phyloP scores from a whole-genome alignment of 2,113 vertebrate genomes.

The Triplophysa rosa region DNA sequence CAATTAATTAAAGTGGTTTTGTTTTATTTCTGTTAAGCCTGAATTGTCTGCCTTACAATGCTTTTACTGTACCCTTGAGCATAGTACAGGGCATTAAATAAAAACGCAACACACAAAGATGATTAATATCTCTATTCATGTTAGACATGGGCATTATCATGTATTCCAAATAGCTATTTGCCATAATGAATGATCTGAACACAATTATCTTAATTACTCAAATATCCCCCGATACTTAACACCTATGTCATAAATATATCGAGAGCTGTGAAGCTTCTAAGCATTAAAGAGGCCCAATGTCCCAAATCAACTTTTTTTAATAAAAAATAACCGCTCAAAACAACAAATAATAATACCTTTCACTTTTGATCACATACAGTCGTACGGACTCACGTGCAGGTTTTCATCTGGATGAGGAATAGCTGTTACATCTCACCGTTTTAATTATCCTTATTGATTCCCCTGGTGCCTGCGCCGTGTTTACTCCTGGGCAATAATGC shows the following conservation, averaged over 20 bases:
- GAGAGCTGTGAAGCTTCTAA: not conserved
- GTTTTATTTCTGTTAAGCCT: slow-evolving; percentile 38
- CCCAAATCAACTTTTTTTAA: not conserved
- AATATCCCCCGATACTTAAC: slow-evolving; percentile 1
- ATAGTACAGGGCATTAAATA: slow-evolving; percentile 32
- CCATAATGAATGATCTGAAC: slow-evolving; percentile 16
- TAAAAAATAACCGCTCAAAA: not conserved
- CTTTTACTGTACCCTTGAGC: slow-evolving; percentile 21
- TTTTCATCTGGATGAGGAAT: slow-evolving; percentile 64
- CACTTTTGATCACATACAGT: not conserved
- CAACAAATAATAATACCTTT: slow-evolving; percentile 25
- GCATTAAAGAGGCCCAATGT: slow-evolving; percentile 24
- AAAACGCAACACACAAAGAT: slow-evolving; percentile 21
- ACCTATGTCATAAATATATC: slow-evolving; percentile 17
- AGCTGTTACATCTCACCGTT: slow-evolving; percentile 67
- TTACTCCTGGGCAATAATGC: slow-evolving; percentile 77
- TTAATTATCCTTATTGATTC: slow-evolving; percentile 77
- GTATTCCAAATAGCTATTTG: slow-evolving; percentile 5
- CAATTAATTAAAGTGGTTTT: slow-evolving; percentile 31
- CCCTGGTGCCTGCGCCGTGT: slow-evolving; percentile 67
- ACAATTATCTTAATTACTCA: slow-evolving; percentile 34
- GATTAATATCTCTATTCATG: slow-evolving; percentile 29
- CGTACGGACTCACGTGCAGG: slow-evolving; percentile 39
- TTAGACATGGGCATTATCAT: slow-evolving; percentile 39
- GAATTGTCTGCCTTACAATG: slow-evolving; percentile 18